phyloP scores from a whole-genome alignment of 2,888 invertebrate species.

The Lycocerus yunnanus region DNA sequence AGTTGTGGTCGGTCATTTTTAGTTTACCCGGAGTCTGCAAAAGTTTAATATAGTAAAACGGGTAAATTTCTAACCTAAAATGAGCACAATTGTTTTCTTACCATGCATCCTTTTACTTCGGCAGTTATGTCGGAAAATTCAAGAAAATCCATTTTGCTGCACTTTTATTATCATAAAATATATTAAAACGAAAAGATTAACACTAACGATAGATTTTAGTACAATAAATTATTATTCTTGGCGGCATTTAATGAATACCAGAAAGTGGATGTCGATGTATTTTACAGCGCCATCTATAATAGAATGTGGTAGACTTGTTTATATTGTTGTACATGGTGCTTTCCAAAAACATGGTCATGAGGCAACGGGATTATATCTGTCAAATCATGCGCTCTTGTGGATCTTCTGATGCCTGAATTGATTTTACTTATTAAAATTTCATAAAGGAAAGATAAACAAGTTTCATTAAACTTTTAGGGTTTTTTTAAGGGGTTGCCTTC shows the following conservation, averaged over 20 bases:
- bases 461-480: no score
- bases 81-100: constrained; percentile 56
- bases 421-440: no score
- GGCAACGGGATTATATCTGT: no score
- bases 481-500: no score
- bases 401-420: no score
- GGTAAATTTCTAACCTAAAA: not conserved
- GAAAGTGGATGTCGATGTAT: not conserved
- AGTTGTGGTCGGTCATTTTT: constrained; percentile 87
- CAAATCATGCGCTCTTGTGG: no score
- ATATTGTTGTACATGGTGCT: not conserved
- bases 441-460: no score
- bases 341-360: no score
- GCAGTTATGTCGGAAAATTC: constrained; percentile 86
- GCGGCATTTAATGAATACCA: not conserved
- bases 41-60: not conserved
- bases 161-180: not conserved
- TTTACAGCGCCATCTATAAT: not conserved
- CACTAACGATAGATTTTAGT: not conserved
- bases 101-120: constrained; percentile 87
- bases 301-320: not conserved
- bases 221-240: not conserved
- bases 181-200: not conserved
- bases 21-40: constrained; percentile 86
- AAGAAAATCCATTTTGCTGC: constrained; percentile 72